Evolutionary conservation across 2,888 invertebrate genomes (phyloP).

Genomic region (Stenodera caucasica): DNA sequence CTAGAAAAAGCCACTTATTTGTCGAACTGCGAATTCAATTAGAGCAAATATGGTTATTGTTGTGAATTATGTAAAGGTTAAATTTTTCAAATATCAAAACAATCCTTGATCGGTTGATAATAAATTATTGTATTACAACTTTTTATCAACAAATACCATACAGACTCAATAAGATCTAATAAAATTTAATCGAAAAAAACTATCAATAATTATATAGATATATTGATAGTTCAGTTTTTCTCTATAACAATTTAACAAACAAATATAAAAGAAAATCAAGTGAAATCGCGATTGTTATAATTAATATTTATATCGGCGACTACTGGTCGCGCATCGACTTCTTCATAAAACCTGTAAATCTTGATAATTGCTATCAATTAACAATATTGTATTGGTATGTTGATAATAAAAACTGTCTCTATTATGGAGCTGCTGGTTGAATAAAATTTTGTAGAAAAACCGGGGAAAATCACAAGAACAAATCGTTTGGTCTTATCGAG

Average conservation of each 20-base stretch:
- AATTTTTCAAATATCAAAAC: background rate
- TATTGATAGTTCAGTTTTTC: no score
- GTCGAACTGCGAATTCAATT: background rate
- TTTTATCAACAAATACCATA: background rate
- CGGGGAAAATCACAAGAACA: constrained; percentile 28
- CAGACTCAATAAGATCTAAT: background rate
- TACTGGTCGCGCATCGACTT: constrained; percentile 40
- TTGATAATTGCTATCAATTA: constrained; percentile 54
- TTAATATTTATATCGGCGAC: constrained; percentile 48
- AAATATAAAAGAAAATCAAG: constrained; percentile 33
- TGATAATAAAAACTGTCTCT: constrained; percentile 48
- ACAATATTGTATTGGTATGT: constrained; percentile 34
- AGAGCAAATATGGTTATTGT: background rate
- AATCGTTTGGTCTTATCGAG: constrained; percentile 47
- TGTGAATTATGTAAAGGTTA: constrained; percentile 1
- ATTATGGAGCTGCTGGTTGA: no score
- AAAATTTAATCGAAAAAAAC: no score
- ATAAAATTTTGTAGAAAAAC: no score
- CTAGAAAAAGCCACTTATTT: no score
- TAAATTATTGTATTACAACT: background rate
- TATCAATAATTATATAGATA: no score
- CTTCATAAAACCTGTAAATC: constrained; percentile 48
- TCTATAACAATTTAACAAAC: background rate
- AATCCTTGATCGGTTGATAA: background rate
- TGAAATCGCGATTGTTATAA: constrained; percentile 39